Percentiles rank a stretch among this genome's conserved stretches.
These are phyloP conservation scores for Leptopilina boulardi DNA, from an alignment of 1,140 invertebrate genomes.

Conservation along the genomic window DNA sequence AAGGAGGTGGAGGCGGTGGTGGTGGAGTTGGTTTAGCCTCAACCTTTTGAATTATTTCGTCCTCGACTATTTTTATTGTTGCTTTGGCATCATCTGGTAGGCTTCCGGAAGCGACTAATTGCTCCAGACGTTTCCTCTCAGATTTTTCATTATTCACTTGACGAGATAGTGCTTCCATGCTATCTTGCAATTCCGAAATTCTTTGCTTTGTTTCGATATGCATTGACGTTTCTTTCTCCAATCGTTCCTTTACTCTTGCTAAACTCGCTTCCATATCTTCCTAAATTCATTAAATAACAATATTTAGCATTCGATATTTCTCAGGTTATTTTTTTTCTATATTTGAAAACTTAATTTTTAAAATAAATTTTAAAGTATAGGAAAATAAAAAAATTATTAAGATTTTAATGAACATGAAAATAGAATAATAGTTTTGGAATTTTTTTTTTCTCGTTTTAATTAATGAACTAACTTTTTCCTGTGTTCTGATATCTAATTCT, in stretches of 20 bases:
- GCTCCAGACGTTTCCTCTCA: slow-evolving; percentile 88
- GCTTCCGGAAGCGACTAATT: slow-evolving; percentile 90
- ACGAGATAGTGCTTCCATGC: slow-evolving; percentile 71
- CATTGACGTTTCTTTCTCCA: slow-evolving; percentile 92
- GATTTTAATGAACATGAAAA: no score
- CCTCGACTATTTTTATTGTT: slow-evolving; percentile 76
- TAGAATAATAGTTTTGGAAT: no score
- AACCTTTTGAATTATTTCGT: slow-evolving; percentile 71
- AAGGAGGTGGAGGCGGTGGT: slow-evolving; percentile 79
- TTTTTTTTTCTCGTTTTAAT: no score
- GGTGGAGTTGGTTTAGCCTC: slow-evolving; percentile 71
- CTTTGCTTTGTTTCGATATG: slow-evolving; percentile 92
- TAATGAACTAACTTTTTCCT: slow-evolving; percentile 84
- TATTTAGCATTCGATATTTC: no score
- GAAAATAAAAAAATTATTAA: no score
- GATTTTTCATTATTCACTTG: slow-evolving; percentile 88
- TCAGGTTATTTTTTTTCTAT: neutral
- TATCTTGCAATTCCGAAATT: slow-evolving; percentile 82
- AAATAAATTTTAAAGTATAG: no score
- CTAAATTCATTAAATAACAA: slow-evolving; percentile 63
- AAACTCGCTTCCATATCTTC: slow-evolving; percentile 93
- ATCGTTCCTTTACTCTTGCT: slow-evolving; percentile 88
- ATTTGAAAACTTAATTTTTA: no score
- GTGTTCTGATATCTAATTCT: slow-evolving; percentile 90
- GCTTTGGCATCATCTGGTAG: slow-evolving; percentile 94